Base-by-base conservation (phyloP, 1,140 invertebrate species). In the Neuroterus valhalla region DNA sequence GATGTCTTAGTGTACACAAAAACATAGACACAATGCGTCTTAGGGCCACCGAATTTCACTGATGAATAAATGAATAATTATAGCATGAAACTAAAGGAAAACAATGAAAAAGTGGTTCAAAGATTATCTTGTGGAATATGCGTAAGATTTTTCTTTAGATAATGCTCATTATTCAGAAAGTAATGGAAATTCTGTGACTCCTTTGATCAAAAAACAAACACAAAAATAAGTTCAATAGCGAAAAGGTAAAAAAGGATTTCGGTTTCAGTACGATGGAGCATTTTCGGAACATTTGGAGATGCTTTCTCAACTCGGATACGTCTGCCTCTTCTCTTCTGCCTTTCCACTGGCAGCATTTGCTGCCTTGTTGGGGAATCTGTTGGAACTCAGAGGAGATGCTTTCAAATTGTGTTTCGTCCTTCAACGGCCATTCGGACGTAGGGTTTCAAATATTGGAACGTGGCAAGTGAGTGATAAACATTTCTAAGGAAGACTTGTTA, bases 271-370 rank as follows among this genome's bases (percentile, higher is more conserved):
- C 85, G 94, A 96, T 78, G 96, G 97, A 46, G 98, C 98, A 0
- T 98, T 98, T 91, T 96, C 98, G 19, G 98, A 99, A 88, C 98
- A 99, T 87, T 90, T 99, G 76, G 98, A 99, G 91, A 98, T 99
- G 96, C 94, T 98, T 70, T 98, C 99, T 15, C 98, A 99, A 86
- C 94, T 99, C 85, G 97, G 98, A 45, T 99, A 99, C 90, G 97
- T 99, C 38, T 96, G 98, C 72, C 91, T 99, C 11, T 99, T 99
- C 87, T 98, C 98, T 0, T 96, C 97, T 15, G 97, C 97, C 0
- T 99, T 99, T 89, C 98, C 98, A 0, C 90, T 98, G 81, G 98
- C 98, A 15, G 97, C 96, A 0, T 85, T 98, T 43, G 98, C 96
- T 88, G 97, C 98, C 8, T 91, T 99, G 21, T 89, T 98, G 2